phyloP scores from a whole-genome alignment of 2,888 invertebrate genomes.

The Apomyelois bistriatella region DNA sequence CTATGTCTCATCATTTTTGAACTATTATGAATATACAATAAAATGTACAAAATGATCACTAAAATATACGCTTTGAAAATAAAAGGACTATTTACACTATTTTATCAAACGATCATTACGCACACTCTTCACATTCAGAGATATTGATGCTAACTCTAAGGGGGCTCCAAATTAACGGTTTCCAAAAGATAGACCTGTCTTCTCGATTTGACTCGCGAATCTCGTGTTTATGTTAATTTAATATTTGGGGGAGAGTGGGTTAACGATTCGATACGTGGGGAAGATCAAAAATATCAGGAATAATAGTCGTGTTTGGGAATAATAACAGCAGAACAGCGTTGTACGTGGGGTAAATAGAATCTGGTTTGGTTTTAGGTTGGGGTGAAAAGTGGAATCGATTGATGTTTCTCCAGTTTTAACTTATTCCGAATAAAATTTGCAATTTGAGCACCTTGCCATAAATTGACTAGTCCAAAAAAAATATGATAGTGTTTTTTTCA shows the following conservation, averaged over 20 bases:
- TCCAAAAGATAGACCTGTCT: slow-evolving; percentile 67
- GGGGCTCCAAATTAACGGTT: slow-evolving; percentile 60
- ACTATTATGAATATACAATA: too few species aligned
- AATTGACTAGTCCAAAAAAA: too few species aligned
- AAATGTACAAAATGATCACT: too few species aligned
- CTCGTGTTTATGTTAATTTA: slow-evolving; percentile 71
- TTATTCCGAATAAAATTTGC: neutral
- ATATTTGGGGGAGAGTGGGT: slow-evolving; percentile 40
- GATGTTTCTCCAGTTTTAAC: neutral
- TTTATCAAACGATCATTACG: too few species aligned
- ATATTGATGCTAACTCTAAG: neutral
- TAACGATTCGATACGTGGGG: slow-evolving; percentile 21
- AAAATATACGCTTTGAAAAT: too few species aligned
- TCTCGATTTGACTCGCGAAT: slow-evolving; percentile 64
- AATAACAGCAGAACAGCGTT: slow-evolving; percentile 3
- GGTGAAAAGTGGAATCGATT: slow-evolving; percentile 1
- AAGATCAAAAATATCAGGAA: slow-evolving; percentile 16
- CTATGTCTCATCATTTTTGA: too few species aligned
- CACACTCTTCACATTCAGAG: neutral
- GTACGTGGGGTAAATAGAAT: slow-evolving; percentile 1
- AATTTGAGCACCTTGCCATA: too few species aligned
- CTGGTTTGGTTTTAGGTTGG: neutral
- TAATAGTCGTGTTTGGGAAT: slow-evolving; percentile 9
- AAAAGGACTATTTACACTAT: too few species aligned
- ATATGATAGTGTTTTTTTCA: too few species aligned